These are phyloP conservation scores for Phyllotreta striolata DNA, from an alignment of 2,888 invertebrate species.

Conservation along the genomic window DNA sequence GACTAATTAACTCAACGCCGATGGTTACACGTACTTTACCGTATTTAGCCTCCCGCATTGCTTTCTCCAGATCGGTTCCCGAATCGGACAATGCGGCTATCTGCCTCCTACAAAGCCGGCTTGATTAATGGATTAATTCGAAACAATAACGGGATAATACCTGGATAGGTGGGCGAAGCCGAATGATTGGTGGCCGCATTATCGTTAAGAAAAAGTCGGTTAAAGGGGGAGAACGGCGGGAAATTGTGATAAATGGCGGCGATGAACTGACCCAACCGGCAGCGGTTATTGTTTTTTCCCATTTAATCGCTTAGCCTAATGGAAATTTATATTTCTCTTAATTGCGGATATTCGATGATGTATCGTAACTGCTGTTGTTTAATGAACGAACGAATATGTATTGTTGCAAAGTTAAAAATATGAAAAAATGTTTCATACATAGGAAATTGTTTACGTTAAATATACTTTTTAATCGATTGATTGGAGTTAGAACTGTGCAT, in stretches of 20 bases:
- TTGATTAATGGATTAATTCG: slow-evolving; percentile 34
- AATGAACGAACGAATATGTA: too few relatives aligned
- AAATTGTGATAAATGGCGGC: slow-evolving; percentile 15
- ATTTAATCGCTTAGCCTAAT: too few relatives aligned
- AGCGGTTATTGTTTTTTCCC: too few relatives aligned
- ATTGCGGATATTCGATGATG: too few relatives aligned
- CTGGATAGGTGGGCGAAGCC: slow-evolving; percentile 17
- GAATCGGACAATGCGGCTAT: slow-evolving; percentile 19
- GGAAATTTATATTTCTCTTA: too few relatives aligned
- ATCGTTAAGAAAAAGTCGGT: slow-evolving; percentile 16
- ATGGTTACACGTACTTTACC: slow-evolving; percentile 2
- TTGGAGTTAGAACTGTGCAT: too few relatives aligned
- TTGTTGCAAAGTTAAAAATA: too few relatives aligned
- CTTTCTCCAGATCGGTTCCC: slow-evolving; percentile 14
- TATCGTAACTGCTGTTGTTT: too few relatives aligned
- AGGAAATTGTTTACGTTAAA: too few relatives aligned
- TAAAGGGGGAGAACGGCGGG: slow-evolving; percentile 2
- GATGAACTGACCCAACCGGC: slow-evolving; percentile 1
- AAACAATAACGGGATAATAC: slow-evolving; percentile 30
- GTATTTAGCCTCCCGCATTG: slow-evolving; percentile 13
- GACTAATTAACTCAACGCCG: slow-evolving; percentile 8
- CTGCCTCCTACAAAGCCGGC: slow-evolving; percentile 26
- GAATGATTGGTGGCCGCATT: slow-evolving; percentile 20
- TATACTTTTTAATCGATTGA: too few relatives aligned
- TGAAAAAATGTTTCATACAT: too few relatives aligned